phyloP scores from a whole-genome alignment of 2,888 invertebrate species.

The Ormyrus labotus region DNA sequence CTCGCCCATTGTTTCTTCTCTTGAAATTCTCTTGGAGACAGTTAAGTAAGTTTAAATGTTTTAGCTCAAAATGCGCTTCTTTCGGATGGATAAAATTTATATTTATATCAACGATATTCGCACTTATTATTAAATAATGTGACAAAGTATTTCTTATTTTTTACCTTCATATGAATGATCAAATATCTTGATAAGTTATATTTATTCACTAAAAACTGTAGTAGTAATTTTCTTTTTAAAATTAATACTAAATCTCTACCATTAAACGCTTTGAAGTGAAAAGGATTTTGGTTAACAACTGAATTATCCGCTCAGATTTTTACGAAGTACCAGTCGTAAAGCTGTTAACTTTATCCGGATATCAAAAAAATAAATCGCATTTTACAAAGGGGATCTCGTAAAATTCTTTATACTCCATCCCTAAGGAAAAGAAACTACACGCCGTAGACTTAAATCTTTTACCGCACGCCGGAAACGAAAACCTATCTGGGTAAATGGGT shows the following conservation, averaged over 20 bases:
- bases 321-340: too few species aligned
- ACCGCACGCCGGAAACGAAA: conserved; percentile 41
- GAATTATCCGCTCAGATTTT: too few species aligned
- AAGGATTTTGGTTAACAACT: too few species aligned
- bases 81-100: conserved; percentile 1
- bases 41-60: conserved; percentile 41
- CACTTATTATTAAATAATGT: too few species aligned
- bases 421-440: not conserved
- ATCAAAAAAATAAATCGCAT: not conserved
- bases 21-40: conserved; percentile 34
- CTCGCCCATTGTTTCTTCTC: conserved; percentile 32
- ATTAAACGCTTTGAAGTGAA: too few species aligned
- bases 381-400: not conserved
- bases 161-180: too few species aligned
- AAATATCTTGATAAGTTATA: too few species aligned
- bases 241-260: too few species aligned
- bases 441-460: not conserved
- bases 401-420: not conserved
- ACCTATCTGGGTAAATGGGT: conserved; percentile 72
- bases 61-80: conserved; percentile 36
- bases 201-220: too few species aligned
- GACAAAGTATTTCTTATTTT: too few species aligned
- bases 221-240: too few species aligned
- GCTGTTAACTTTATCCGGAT: too few species aligned
- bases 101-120: not conserved